phyloP scores from a whole-genome alignment of 2,888 invertebrate species.

The Drosophila kambysellisi region DNA sequence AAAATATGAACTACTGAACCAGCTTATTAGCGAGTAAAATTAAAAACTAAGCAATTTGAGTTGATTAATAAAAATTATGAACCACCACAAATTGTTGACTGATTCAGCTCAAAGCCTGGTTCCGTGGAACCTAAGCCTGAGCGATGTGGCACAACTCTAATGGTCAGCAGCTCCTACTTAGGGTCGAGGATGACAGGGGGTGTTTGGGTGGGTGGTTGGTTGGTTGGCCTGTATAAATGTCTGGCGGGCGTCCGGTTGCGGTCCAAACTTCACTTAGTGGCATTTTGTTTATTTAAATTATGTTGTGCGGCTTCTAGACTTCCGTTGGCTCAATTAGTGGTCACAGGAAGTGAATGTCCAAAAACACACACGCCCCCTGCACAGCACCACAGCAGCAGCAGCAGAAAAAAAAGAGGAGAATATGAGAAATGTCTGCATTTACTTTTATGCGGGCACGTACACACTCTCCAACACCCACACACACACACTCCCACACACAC shows the following conservation, averaged over 20 bases:
- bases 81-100: background rate
- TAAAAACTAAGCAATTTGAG: background rate
- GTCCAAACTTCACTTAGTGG: slow-evolving; percentile 78
- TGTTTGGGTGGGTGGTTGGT: slow-evolving; percentile 2
- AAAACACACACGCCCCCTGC: slow-evolving; percentile 5
- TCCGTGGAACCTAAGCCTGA: background rate
- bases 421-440: slow-evolving; percentile 60
- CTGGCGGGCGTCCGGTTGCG: slow-evolving; percentile 70
- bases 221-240: slow-evolving; percentile 16
- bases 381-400: background rate
- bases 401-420: slow-evolving; percentile 13
- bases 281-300: slow-evolving; percentile 80
- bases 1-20: background rate
- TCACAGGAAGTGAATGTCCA: slow-evolving; percentile 56
- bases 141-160: background rate
- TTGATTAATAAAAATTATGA: background rate
- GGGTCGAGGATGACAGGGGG: too few relatives aligned
- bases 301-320: slow-evolving; percentile 78
- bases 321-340: slow-evolving; percentile 80
- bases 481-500: slow-evolving; percentile 1
- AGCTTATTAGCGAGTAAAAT: background rate
- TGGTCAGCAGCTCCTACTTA: slow-evolving; percentile 5
- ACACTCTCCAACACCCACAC: background rate
- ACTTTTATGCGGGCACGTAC: slow-evolving; percentile 62
- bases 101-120: background rate